Conservation (phyloP, 1,140 invertebrate species). For the Orchesella cincta region DNA sequence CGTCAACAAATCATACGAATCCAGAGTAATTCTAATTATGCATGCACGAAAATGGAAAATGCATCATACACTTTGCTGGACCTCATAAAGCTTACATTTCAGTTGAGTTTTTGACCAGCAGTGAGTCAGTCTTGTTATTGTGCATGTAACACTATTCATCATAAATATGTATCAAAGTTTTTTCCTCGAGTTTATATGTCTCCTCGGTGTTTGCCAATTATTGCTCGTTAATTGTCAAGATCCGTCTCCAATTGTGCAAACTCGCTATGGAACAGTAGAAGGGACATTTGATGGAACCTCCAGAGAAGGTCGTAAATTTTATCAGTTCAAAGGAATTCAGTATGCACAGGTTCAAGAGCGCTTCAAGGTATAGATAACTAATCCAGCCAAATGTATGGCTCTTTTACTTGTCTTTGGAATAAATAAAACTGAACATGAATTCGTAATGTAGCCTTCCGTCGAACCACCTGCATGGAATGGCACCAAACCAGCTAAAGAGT, state of each 20-base stretch:
- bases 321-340: slow-evolving; percentile 3
- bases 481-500: neutral
- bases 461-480: neutral
- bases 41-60: no score
- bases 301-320: neutral
- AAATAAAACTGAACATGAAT: neutral
- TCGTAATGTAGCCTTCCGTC: neutral
- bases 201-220: no score
- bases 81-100: no score
- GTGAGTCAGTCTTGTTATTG: no score
- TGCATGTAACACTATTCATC: no score
- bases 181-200: no score
- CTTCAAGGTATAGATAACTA: neutral
- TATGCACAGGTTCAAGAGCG: neutral
- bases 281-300: neutral
- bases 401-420: neutral
- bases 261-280: neutral
- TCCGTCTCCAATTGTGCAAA: neutral
- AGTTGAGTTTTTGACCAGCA: no score
- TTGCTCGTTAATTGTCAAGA: neutral
- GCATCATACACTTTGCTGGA: no score
- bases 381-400: neutral
- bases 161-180: no score
- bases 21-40: no score
- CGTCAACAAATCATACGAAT: no score